Percentiles rank a stretch among this genome's conserved stretches.
These are phyloP conservation scores for Meloidogyne floridensis DNA, from an alignment of 1,140 invertebrate species.

Conservation along the genomic window DNA sequence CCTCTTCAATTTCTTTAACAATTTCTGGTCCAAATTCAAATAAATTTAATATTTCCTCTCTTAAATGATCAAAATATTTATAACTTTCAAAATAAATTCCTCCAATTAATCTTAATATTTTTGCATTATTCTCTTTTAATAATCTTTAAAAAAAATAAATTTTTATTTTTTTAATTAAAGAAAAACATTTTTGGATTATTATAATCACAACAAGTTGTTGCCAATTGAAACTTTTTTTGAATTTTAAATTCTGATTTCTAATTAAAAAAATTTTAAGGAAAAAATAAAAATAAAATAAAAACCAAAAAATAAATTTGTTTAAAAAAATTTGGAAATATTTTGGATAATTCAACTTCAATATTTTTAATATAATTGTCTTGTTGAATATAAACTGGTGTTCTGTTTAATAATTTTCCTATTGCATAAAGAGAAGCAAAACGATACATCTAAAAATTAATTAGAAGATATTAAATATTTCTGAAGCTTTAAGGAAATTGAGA, in stretches of 20 bases:
- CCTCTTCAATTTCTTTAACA: constrained; percentile 8
- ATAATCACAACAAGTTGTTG: constrained; percentile 27
- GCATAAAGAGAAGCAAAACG: constrained; percentile 25
- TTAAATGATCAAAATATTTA: constrained; percentile 24
- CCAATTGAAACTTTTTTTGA: constrained; percentile 10
- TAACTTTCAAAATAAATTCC: constrained; percentile 4
- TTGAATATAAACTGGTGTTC: constrained; percentile 14
- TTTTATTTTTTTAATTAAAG: background rate
- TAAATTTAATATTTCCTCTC: constrained; percentile 15
- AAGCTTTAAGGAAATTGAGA: too few relatives aligned
- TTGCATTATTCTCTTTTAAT: background rate
- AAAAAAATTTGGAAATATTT: constrained; percentile 16
- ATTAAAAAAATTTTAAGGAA: background rate
- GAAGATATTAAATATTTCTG: too few relatives aligned
- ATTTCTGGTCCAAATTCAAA: constrained; percentile 17
- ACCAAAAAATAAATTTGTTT: constrained; percentile 19
- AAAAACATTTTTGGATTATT: constrained; percentile 13
- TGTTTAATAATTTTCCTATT: constrained; percentile 18
- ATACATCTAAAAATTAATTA: constrained; percentile 17
- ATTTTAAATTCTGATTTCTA: constrained; percentile 12
- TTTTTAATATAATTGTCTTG: constrained; percentile 11
- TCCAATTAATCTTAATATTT: background rate
- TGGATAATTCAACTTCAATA: constrained; percentile 10
- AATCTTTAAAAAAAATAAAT: background rate
- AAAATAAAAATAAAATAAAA: background rate